Base-by-base conservation (phyloP, 1,140 invertebrate species). In the Drosophila busckii region DNA sequence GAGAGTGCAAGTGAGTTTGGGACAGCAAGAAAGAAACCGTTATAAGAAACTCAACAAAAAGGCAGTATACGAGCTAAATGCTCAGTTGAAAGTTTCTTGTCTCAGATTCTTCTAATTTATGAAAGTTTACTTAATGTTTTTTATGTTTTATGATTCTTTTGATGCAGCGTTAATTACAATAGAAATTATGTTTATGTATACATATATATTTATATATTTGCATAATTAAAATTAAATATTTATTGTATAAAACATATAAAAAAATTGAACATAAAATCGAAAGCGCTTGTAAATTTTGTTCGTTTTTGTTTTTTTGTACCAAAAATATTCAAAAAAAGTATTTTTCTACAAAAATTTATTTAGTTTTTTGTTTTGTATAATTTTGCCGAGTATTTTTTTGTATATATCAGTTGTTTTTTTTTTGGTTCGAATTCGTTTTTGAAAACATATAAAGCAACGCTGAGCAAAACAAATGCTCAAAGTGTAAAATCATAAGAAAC, bases 101-200 rank as follows among this genome's bases (percentile, higher is more conserved):
- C 26, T 55, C 23, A 35, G 23, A 28, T 49, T 61, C 26, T 35
- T 40, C 53, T 45, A 49, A 60, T 26, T 35, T 17, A 31, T 45
- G 29, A 38, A n/a, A n/a, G 26, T 53, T 23, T 61, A 53, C 15
- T 62, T 63, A 29, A 42, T 29, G 16, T 48, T 28, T n/a, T n/a
- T n/a, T n/a, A n/a, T n/a, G 44, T 69, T 45, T 68, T 48, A 46
- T 26, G 19, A 38, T 29, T 37, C 20, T 23, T 46, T 8, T 26
- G 23, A 61, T 58, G 73, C 73, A 80, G 75, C 73, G 48, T 80
- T 80, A 78, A 80, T 78, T 78, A 78, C 73, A 78, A 38, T 80
- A 68, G 32, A 73, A 78, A 73, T 73, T 61, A 80, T 80, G 64
- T 65, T 56, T 67, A 67, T 31, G 9, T 45, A 52, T 68, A 60